Base-by-base conservation (phyloP, 2,113 vertebrate species). In the Aphelocoma coerulescens region DNA sequence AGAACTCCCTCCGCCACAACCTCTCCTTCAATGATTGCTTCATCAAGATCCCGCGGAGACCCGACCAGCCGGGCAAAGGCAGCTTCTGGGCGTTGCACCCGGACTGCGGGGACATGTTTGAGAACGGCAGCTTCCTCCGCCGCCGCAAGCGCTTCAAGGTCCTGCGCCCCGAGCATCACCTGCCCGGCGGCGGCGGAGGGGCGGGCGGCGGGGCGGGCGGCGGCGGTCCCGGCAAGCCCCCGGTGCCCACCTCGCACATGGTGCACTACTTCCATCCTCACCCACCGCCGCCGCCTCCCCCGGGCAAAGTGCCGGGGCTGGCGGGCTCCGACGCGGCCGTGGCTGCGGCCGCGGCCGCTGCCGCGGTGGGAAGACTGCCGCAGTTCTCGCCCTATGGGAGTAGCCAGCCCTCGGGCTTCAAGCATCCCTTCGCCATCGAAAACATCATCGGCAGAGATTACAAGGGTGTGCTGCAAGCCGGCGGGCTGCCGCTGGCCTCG, bases 11-110 rank as follows among this genome's bases (percentile, higher is more conserved):
- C 77, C 98, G 99, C 57, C 99, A 99, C 98, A 99, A 99, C 94
- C 98, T 99, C 35, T 99, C 99, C 44, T 99, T 99, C 97, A 99
- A 99, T 94, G 99, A 99, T 97, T 99, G 99, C 79, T 99, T 99
- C 96, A 99, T 99, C 93, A 99, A 99, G 94, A 99, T 99, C 95
- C 99, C 99, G 3, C 98, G 99, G 75, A 98, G 99, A 46, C 99
- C 99, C 1, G 99, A 99, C 86, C 99, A 99, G 96, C 99, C 99
- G 15, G 99, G 99, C 71, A 99, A 99, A 95, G 99, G 99, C 96
- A 99, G 99, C 71, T 99, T 99, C 97, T 99, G 99, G 99, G 99
- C 99, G 46, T 98, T 99, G 93, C 99, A 99, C 84, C 99, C 99
- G 30, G 99, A 97, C 97, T 99, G 99, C 95, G 99, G 99, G 44